Evolutionary conservation across 1,140 invertebrate genomes (phyloP).

Genomic region (Melanaphis sacchari): DNA sequence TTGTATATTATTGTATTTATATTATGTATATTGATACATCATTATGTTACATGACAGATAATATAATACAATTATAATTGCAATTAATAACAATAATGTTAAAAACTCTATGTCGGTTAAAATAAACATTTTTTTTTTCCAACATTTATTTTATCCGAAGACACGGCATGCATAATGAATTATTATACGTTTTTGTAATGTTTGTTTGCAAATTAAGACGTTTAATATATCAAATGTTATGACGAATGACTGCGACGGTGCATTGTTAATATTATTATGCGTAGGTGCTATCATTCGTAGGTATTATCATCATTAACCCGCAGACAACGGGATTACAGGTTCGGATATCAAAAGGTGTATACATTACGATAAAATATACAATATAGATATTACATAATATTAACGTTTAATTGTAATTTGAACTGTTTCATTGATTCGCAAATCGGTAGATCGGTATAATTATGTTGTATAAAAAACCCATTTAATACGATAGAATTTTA

Average conservation of each 20-base stretch:
- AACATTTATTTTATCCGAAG: not conserved
- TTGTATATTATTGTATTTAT: not conserved
- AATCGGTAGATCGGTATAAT: not conserved
- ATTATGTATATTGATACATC: not conserved
- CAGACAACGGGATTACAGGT: not conserved
- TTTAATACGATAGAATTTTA: not conserved
- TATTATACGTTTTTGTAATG: not conserved
- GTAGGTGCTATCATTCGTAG: not conserved
- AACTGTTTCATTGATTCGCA: not conserved
- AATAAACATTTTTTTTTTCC: not conserved
- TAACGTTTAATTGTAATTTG: not conserved
- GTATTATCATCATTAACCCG: not conserved
- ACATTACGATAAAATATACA: not conserved
- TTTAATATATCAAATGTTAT: not conserved
- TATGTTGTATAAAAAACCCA: not conserved
- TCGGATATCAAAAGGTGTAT: not conserved
- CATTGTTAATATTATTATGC: not conserved
- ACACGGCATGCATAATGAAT: not conserved
- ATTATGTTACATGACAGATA: not conserved
- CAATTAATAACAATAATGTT: not conserved
- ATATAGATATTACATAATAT: not conserved
- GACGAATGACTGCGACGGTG: not conserved
- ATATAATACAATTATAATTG: not conserved
- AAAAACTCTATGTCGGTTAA: not conserved
- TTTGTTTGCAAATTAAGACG: conserved; percentile 9